Base-by-base conservation (phyloP, 2,888 invertebrate genomes). In the Ctenicera cuprea region DNA sequence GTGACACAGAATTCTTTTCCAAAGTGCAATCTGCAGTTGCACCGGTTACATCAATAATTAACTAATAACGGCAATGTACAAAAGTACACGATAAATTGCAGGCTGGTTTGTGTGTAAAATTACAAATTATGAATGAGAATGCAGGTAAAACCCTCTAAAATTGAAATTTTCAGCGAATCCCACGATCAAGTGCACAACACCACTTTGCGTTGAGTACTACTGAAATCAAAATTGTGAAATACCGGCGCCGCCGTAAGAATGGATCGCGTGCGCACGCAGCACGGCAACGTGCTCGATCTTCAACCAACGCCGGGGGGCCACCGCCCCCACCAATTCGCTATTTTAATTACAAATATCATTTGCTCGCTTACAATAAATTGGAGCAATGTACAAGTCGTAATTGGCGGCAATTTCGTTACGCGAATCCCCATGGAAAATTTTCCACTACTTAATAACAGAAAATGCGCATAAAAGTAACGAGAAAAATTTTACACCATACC, bases 231-330 rank as follows among this genome's bases (percentile, higher is more conserved):
- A 59, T 57, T 59, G 48, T 71, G 45, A 65, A 71, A 59, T 63
- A 38, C 52, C 37, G 59, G 30, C 59, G 59, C 33, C 59, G 18
- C 59, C 12, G 59, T 43, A 69, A 70, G 75, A 77, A 77, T 77
- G 74, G 73, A 67, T 75, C 70, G 63, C 18, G 11, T 73, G 77
- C 77, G 77, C 74, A 64, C 77, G 77, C 77, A 77, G 11, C 9
- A 2, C 63, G 11, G 61, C 71, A 71, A 69, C 74, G 69, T 74
- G 76, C 71, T 71, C 45, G 16, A 52, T 71, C 41, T 48, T 11
- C 20, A 14, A 12, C 33, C 33, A 30, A 3, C 37, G 33, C 33
- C 48, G 30, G 11, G 11, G 57, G 43, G 57, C 22, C 59, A 45
- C 54, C 67, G 67, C 67, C 67, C 67, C 67, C 67, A 45, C 65